These are phyloP conservation scores for Ophion ventricosus DNA, from an alignment of 2,888 invertebrate species.

Conservation along the genomic window DNA sequence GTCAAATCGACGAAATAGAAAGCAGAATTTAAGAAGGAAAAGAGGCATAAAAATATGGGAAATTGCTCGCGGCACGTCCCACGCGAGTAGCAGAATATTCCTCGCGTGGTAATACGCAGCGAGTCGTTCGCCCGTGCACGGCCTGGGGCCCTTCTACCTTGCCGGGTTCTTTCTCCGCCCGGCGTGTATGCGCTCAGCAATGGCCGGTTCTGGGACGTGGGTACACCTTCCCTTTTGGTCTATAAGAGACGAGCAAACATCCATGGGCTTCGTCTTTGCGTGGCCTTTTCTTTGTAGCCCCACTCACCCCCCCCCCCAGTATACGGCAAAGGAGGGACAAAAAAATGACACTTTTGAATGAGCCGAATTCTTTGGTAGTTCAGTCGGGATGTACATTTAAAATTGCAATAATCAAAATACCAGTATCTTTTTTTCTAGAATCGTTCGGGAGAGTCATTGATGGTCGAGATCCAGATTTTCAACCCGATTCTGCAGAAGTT, in stretches of 20 bases:
- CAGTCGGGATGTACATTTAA: no score
- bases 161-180: conserved; percentile 16
- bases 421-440: no score
- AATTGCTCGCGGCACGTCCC: conserved; percentile 65
- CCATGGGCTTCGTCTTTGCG: conserved; percentile 16
- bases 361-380: no score
- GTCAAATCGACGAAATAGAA: conserved; percentile 4
- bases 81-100: conserved; percentile 59
- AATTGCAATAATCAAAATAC: no score
- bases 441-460: no score
- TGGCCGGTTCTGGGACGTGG: conserved; percentile 22
- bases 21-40: conserved; percentile 9
- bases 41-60: conserved; percentile 5
- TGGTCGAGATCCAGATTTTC: no score
- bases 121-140: conserved; percentile 62
- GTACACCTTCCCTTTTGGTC: background rate
- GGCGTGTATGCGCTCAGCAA: conserved; percentile 14
- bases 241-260: conserved; percentile 53
- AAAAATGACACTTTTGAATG: background rate
- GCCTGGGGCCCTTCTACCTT: conserved; percentile 59
- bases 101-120: conserved; percentile 60
- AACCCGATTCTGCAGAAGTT: no score
- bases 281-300: background rate
- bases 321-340: background rate
- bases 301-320: no score